These are phyloP conservation scores for Delphinus delphis DNA, from an alignment of 2,113 vertebrate species.

Conservation along the genomic window DNA sequence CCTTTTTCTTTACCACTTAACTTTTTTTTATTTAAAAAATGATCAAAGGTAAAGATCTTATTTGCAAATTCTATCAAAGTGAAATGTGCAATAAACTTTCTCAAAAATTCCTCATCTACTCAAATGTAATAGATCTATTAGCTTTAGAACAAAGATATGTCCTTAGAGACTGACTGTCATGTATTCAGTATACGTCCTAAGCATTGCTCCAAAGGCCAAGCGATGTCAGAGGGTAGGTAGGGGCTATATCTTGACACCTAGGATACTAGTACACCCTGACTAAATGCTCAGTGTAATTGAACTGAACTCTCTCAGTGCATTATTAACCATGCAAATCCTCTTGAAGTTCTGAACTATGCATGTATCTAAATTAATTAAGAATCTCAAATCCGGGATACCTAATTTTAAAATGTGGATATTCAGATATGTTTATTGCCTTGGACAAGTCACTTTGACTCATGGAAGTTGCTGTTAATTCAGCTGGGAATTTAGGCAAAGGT, in stretches of 20 bases:
- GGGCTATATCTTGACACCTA: background rate
- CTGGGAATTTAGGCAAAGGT: background rate
- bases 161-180: background rate
- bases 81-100: background rate
- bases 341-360: background rate
- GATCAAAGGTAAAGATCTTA: background rate
- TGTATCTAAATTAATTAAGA: background rate
- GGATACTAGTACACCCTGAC: background rate
- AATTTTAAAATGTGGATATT: constrained; percentile 7
- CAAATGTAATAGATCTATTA: background rate
- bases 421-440: background rate
- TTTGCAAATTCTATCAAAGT: background rate
- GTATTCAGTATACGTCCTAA: background rate
- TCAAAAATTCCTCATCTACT: background rate
- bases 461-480: background rate
- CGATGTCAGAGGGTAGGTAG: background rate
- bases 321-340: background rate
- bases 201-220: background rate
- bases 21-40: background rate
- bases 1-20: background rate
- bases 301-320: background rate
- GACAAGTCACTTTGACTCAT: background rate
- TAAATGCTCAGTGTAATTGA: background rate
- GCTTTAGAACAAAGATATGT: background rate
- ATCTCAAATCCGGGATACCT: background rate